Percentiles rank a stretch among this genome's conserved stretches.
Conservation (phyloP, 1,140 invertebrate species). For the Psix sp. region DNA sequence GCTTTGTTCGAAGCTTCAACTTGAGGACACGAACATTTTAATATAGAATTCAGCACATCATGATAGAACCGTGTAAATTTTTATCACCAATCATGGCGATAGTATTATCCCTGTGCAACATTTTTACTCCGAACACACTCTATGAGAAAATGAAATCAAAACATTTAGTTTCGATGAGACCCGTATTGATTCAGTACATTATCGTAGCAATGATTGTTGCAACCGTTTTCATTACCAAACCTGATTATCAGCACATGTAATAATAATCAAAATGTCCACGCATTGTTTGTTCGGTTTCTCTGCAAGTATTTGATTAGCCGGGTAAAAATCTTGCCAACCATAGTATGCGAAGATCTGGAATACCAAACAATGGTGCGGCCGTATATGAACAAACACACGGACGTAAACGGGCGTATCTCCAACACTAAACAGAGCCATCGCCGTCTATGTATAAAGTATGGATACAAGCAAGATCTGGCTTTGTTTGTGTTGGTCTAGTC, state of each 20-base stretch:
- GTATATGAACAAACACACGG: slow-evolving; percentile 33
- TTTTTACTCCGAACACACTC: too few relatives aligned
- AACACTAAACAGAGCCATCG: slow-evolving; percentile 35
- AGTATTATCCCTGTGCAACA: too few relatives aligned
- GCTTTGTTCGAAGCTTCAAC: too few relatives aligned
- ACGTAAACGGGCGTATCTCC: slow-evolving; percentile 20
- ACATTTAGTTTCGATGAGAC: too few relatives aligned
- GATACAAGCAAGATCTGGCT: slow-evolving; percentile 37
- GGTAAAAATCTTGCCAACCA: slow-evolving; percentile 33
- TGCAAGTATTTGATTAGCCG: slow-evolving; percentile 34
- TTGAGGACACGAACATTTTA: too few relatives aligned
- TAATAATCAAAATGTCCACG: slow-evolving; percentile 21
- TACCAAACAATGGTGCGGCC: slow-evolving; percentile 21
- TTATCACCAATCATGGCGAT: too few relatives aligned
- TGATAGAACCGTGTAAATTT: too few relatives aligned
- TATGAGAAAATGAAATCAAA: too few relatives aligned
- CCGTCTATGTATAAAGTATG: slow-evolving; percentile 39
- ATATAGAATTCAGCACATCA: too few relatives aligned
- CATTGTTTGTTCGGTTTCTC: slow-evolving; percentile 10
- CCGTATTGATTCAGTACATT: too few relatives aligned
- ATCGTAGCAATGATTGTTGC: too few relatives aligned
- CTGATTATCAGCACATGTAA: slow-evolving; percentile 18
- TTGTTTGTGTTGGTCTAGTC: slow-evolving; percentile 56
- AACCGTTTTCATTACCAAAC: slow-evolving; percentile 18
- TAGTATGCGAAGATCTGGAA: slow-evolving; percentile 13